A percentile compares a stretch with the other conserved stretches of the same genome.
phyloP scores from a whole-genome alignment of 2,888 invertebrate genomes.

The Sinhomidia bicolor region DNA sequence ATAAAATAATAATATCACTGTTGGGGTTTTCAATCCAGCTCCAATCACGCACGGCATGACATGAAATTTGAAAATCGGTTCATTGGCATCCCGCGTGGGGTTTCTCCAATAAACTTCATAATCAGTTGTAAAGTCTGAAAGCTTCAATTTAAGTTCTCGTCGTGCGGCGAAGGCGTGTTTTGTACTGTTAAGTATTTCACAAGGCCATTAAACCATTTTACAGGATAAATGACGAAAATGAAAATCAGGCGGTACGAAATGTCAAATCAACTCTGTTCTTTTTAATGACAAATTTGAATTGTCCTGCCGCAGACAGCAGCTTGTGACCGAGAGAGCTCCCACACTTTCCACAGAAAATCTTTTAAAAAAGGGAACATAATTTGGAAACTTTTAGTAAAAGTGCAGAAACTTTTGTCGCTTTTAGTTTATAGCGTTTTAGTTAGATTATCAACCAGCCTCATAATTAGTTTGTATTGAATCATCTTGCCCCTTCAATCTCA shows the following conservation, averaged over 20 bases:
- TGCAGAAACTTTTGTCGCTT: too few relatives aligned
- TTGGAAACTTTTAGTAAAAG: not conserved
- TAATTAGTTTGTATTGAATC: not conserved
- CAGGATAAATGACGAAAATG: conserved; percentile 74
- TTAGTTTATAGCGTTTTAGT: too few relatives aligned
- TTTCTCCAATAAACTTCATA: conserved; percentile 40
- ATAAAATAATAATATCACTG: not conserved
- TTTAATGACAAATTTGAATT: conserved; percentile 9
- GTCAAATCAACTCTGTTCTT: conserved; percentile 38
- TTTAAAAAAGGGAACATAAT: not conserved
- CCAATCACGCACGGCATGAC: too few relatives aligned
- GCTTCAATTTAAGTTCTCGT: not conserved
- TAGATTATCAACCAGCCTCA: not conserved
- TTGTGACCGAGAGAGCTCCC: conserved; percentile 64
- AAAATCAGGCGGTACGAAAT: conserved; percentile 60
- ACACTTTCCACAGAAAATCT: conserved; percentile 73
- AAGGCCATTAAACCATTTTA: conserved; percentile 54
- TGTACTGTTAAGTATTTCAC: not conserved
- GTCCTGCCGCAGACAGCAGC: not conserved
- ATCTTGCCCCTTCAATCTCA: not conserved
- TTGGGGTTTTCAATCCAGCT: too few relatives aligned
- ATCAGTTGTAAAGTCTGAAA: too few relatives aligned
- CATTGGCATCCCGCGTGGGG: not conserved
- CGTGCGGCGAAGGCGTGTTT: not conserved
- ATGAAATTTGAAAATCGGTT: conserved; percentile 30